A percentile compares a stretch with the other conserved stretches of the same genome.
Evolutionary conservation across 92 coral and sea anemone species (phyloP).

Genomic region (Paragorgia papillata): DNA sequence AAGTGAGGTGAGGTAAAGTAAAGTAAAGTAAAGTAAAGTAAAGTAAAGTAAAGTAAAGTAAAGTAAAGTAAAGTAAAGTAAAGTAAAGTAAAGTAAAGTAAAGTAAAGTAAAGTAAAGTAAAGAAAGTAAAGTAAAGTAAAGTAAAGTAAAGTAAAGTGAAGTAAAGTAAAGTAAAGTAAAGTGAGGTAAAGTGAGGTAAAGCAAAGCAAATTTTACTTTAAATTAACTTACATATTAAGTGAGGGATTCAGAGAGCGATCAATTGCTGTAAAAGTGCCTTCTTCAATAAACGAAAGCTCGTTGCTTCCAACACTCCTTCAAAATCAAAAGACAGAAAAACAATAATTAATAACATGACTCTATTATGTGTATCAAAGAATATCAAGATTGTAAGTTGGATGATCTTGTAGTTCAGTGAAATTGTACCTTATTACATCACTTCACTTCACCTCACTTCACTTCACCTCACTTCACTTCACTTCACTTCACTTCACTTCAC

Average conservation of each 20-base stretch:
- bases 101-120: neutral
- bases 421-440: no score
- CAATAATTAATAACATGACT: neutral
- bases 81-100: slow-evolving; percentile 22
- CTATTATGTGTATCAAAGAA: neutral
- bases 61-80: neutral
- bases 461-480: no score
- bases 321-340: neutral
- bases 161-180: neutral
- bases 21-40: slow-evolving; percentile 21
- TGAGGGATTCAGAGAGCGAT: neutral
- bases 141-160: slow-evolving; percentile 22
- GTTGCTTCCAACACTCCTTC: slow-evolving; percentile 61
- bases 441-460: no score
- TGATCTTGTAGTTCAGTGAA: neutral
- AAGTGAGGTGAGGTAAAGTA: neutral
- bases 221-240: neutral
- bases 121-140: neutral
- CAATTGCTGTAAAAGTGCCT: slow-evolving; percentile 66
- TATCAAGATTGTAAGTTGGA: neutral
- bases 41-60: neutral
- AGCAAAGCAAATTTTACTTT: no score
- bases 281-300: slow-evolving; percentile 82
- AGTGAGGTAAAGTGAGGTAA: neutral
- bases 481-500: no score